Conservation (phyloP, 2,113 vertebrate species). For the Connochaetes taurinus region DNA sequence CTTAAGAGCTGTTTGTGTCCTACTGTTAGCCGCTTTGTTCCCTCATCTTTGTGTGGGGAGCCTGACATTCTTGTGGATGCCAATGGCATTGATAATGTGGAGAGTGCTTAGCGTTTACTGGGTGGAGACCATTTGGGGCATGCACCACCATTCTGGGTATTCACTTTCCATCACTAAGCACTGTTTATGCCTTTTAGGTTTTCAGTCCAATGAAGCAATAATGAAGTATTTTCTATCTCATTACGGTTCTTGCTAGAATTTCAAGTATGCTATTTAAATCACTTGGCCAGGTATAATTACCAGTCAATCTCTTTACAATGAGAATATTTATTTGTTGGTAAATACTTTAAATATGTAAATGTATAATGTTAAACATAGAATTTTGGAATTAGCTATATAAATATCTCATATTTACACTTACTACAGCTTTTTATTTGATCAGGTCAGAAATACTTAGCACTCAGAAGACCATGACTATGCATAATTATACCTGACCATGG, state of each 20-base stretch:
- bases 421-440: slow-evolving; percentile 50
- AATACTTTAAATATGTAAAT: slow-evolving; percentile 53
- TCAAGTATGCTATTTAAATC: slow-evolving; percentile 63
- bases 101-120: slow-evolving; percentile 59
- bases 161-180: slow-evolving; percentile 34
- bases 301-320: slow-evolving; percentile 42
- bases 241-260: slow-evolving; percentile 66
- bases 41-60: slow-evolving; percentile 73
- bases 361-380: slow-evolving; percentile 47
- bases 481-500: slow-evolving; percentile 73
- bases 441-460: slow-evolving; percentile 61
- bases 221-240: slow-evolving; percentile 71
- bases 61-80: slow-evolving; percentile 50
- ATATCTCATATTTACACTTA: slow-evolving; percentile 43
- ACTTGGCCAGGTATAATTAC: slow-evolving; percentile 72
- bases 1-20: slow-evolving; percentile 87
- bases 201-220: slow-evolving; percentile 80
- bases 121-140: slow-evolving; percentile 38
- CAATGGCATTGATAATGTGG: slow-evolving; percentile 73
- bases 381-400: slow-evolving; percentile 58
- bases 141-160: background rate
- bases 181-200: slow-evolving; percentile 65
- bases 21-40: slow-evolving; percentile 83
- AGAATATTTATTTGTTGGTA: slow-evolving; percentile 39
- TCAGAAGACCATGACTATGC: slow-evolving; percentile 47